A percentile compares a stretch with the other conserved stretches of the same genome.
These are phyloP conservation scores for Crocodylus rhombifer DNA, from an alignment of 2,797 vertebrate species.

Conservation along the genomic window DNA sequence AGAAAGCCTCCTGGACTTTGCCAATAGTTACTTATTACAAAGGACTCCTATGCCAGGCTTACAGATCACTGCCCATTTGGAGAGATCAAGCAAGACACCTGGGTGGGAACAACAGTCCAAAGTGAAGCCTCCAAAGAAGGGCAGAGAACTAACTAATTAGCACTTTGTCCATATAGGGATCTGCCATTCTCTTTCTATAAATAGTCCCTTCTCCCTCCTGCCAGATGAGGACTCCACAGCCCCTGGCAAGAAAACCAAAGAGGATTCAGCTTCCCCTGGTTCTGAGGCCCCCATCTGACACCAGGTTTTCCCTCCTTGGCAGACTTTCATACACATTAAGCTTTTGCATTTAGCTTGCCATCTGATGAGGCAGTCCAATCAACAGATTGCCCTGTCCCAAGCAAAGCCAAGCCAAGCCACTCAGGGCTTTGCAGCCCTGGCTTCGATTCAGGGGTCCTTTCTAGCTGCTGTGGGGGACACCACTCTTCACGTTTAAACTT, in stretches of 20 bases:
- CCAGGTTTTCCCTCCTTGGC: background rate
- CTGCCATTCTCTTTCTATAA: constrained; percentile 55
- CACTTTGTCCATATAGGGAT: constrained; percentile 71
- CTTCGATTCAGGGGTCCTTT: background rate
- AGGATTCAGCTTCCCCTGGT: background rate
- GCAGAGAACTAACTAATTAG: background rate
- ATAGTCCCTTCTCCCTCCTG: constrained; percentile 22
- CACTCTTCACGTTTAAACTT: background rate
- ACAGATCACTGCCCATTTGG: background rate
- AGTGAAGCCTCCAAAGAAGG: constrained; percentile 46
- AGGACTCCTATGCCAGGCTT: background rate
- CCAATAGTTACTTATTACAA: background rate
- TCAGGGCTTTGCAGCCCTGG: background rate
- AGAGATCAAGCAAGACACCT: background rate
- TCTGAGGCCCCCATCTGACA: background rate
- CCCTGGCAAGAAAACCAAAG: background rate
- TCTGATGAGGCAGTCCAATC: background rate
- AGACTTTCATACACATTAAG: background rate
- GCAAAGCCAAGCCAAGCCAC: background rate
- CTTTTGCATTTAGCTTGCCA: background rate
- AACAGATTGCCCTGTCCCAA: background rate
- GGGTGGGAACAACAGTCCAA: background rate
- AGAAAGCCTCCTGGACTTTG: background rate
- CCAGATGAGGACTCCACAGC: constrained; percentile 36
- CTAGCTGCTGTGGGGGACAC: background rate